Evolutionary conservation across 2,888 invertebrate species (phyloP).

Genomic region (Alsophila aescularia): DNA sequence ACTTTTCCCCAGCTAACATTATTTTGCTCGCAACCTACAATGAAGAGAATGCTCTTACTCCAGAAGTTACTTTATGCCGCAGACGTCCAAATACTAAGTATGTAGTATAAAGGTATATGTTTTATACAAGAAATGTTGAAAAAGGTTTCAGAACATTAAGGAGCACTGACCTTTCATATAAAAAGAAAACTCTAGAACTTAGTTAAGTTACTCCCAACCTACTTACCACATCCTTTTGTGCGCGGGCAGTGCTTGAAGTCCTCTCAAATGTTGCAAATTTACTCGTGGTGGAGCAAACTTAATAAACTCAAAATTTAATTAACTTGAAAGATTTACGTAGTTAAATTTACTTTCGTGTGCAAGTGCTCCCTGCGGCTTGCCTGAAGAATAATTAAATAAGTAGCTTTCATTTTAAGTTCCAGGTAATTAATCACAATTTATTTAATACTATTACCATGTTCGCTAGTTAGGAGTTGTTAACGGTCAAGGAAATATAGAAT

Average conservation of each 20-base stretch:
- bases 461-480: neutral
- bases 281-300: slow-evolving; percentile 26
- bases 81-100: too few species aligned
- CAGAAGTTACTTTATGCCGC: too few species aligned
- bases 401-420: slow-evolving; percentile 23
- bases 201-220: too few species aligned
- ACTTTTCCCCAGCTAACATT: too few species aligned
- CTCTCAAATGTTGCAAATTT: slow-evolving; percentile 23
- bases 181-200: too few species aligned
- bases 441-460: slow-evolving; percentile 18
- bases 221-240: slow-evolving; percentile 1
- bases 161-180: neutral
- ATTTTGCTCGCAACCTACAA: too few species aligned
- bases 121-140: too few species aligned
- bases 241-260: slow-evolving; percentile 1
- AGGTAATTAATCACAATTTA: slow-evolving; percentile 25
- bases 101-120: too few species aligned
- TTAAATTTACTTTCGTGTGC: slow-evolving; percentile 29
- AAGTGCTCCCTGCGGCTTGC: slow-evolving; percentile 29
- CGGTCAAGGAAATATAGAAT: neutral
- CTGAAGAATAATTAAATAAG: slow-evolving; percentile 25
- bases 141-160: too few species aligned
- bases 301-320: slow-evolving; percentile 37
- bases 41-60: too few species aligned
- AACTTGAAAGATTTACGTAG: slow-evolving; percentile 38